Evolutionary conservation across 2,888 invertebrate species (phyloP).

Genomic region (Drosophila anomalata): DNA sequence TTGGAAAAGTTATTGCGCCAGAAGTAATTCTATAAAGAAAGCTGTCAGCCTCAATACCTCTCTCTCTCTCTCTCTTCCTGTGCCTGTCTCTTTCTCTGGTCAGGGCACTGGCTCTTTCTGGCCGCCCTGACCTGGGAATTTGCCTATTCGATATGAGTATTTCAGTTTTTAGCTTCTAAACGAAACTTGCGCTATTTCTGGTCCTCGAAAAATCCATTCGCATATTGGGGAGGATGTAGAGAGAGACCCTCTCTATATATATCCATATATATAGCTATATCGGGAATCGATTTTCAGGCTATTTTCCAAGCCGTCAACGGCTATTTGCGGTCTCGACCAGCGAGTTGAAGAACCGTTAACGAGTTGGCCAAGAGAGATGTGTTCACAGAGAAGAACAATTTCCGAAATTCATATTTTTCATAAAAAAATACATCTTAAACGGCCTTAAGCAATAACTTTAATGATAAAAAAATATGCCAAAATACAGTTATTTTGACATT

Average conservation of each 20-base stretch:
- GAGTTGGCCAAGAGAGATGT: conserved; percentile 12
- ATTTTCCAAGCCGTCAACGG: conserved; percentile 22
- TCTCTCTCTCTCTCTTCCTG: conserved; percentile 8
- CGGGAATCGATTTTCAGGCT: conserved; percentile 59
- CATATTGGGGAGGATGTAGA: conserved; percentile 5
- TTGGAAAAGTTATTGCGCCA: conserved; percentile 78
- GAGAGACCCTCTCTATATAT: conserved; percentile 9
- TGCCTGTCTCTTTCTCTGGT: conserved; percentile 6
- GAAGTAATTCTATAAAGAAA: conserved; percentile 78
- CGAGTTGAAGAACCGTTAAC: conserved; percentile 51
- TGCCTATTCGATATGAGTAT: conserved; percentile 47
- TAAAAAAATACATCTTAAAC: background rate
- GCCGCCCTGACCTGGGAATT: conserved; percentile 30
- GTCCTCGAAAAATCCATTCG: conserved; percentile 37
- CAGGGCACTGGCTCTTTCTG: background rate
- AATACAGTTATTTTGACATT: background rate
- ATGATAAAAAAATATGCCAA: background rate
- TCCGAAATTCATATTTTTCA: background rate
- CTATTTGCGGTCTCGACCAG: conserved; percentile 71
- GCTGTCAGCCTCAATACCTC: conserved; percentile 37
- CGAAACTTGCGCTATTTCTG: conserved; percentile 60
- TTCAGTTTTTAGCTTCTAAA: conserved; percentile 42
- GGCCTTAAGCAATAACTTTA: background rate
- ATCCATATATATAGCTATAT: conserved; percentile 20
- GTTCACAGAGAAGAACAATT: background rate